A percentile compares a stretch with the other conserved stretches of the same genome.
phyloP scores from a whole-genome alignment of 2,797 vertebrate species.

The Orestias chungarensis region DNA sequence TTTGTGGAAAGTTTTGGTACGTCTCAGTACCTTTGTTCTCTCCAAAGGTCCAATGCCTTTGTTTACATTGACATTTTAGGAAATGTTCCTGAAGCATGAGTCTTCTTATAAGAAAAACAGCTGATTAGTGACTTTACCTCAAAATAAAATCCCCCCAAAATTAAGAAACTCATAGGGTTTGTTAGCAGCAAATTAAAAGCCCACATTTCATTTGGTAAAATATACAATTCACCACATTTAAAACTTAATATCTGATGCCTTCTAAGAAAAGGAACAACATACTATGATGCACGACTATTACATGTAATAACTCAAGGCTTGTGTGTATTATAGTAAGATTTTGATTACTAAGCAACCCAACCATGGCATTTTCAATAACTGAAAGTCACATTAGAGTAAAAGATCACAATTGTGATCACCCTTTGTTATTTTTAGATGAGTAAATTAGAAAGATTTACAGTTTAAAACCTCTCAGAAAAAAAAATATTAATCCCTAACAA shows the following conservation, averaged over 20 bases:
- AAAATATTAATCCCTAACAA: slow-evolving; percentile 29
- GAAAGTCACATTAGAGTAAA: not conserved
- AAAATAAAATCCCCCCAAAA: slow-evolving; percentile 7
- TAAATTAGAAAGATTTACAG: slow-evolving; percentile 45
- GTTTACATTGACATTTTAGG: slow-evolving; percentile 4
- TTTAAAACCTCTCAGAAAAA: slow-evolving; percentile 44
- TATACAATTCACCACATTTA: not conserved
- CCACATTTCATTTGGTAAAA: not conserved
- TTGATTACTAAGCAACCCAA: slow-evolving; percentile 7
- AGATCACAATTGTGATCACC: not conserved
- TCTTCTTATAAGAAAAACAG: not conserved
- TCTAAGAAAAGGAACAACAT: not conserved
- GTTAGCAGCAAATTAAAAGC: not conserved
- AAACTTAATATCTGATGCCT: slow-evolving; percentile 5
- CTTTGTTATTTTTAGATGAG: not conserved
- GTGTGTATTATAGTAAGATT: not conserved
- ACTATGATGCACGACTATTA: not conserved
- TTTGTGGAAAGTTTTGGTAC: not conserved
- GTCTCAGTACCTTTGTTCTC: slow-evolving; percentile 1
- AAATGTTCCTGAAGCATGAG: not conserved
- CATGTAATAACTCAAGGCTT: not conserved
- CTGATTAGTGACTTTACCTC: slow-evolving; percentile 1
- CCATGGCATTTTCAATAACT: not conserved
- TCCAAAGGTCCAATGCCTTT: not conserved
- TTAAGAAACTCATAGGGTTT: not conserved